Evolutionary conservation across 2,113 vertebrate species (phyloP).

Genomic region (Pseudorasbora parva): DNA sequence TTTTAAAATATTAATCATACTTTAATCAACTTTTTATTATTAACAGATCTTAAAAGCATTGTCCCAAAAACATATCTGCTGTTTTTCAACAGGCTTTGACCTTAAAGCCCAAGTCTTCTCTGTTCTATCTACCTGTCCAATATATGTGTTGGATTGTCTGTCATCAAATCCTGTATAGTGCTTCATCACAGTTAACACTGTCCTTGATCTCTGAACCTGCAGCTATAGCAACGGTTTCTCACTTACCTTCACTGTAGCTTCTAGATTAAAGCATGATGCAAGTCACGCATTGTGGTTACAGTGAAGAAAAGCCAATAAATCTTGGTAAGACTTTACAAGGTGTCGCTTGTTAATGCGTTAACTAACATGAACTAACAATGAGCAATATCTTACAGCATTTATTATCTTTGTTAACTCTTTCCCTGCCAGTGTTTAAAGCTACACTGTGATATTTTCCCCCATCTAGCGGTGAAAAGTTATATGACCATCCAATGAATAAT

Average conservation of each 20-base stretch:
- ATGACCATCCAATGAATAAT: too few species aligned
- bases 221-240: conserved; percentile 43
- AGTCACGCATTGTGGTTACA: background rate
- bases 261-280: background rate
- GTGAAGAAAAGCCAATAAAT: background rate
- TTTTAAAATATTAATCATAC: background rate
- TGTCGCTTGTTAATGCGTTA: too few species aligned
- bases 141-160: conserved; percentile 65
- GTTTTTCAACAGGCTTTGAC: conserved; percentile 32
- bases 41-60: background rate
- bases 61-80: background rate
- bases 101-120: conserved; percentile 56
- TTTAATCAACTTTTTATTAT: background rate
- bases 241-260: conserved; percentile 47
- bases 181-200: conserved; percentile 46
- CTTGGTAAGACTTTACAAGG: too few species aligned
- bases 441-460: too few species aligned
- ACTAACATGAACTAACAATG: too few species aligned
- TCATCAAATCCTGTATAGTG: conserved; percentile 41
- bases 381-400: too few species aligned
- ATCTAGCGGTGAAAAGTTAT: too few species aligned
- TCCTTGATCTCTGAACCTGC: conserved; percentile 59
- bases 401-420: too few species aligned
- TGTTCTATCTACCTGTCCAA: conserved; percentile 65
- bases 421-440: too few species aligned